A percentile compares a stretch with the other conserved stretches of the same genome.
Evolutionary conservation across 2,797 vertebrate genomes (phyloP).

Genomic region (Hylomyscus alleni): DNA sequence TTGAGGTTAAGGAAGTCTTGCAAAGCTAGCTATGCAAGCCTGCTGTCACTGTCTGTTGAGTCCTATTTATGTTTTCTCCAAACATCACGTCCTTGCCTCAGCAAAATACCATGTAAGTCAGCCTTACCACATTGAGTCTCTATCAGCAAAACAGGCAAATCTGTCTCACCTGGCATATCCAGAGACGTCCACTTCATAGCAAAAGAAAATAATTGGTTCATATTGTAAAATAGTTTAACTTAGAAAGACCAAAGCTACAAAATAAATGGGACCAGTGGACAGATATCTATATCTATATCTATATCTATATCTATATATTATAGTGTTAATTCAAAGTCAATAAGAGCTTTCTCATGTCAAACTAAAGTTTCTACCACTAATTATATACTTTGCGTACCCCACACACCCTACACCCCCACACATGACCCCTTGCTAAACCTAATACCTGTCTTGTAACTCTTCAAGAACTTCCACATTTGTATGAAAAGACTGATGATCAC

Average conservation of each 20-base stretch:
- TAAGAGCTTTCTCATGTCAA: constrained; percentile 10
- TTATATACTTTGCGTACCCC: background rate
- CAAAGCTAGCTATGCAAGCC: background rate
- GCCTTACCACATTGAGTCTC: background rate
- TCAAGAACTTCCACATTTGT: background rate
- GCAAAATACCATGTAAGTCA: background rate
- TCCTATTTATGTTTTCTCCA: background rate
- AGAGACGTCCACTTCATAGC: background rate
- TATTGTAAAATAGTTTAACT: background rate
- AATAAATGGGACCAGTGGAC: background rate
- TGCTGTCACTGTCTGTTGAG: background rate
- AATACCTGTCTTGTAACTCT: background rate
- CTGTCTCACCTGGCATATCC: background rate
- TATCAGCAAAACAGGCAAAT: too few relatives aligned
- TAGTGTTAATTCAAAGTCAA: background rate
- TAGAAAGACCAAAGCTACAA: background rate
- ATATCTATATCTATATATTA: too few relatives aligned
- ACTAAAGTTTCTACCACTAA: background rate
- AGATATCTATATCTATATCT: background rate
- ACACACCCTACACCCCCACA: background rate
- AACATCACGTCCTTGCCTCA: background rate
- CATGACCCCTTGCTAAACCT: background rate
- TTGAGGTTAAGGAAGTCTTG: background rate
- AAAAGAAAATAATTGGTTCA: background rate
- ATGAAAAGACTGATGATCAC: background rate